These are phyloP conservation scores for Eutrigla gurnardus DNA, from an alignment of 2,797 vertebrate genomes.

Conservation along the genomic window DNA sequence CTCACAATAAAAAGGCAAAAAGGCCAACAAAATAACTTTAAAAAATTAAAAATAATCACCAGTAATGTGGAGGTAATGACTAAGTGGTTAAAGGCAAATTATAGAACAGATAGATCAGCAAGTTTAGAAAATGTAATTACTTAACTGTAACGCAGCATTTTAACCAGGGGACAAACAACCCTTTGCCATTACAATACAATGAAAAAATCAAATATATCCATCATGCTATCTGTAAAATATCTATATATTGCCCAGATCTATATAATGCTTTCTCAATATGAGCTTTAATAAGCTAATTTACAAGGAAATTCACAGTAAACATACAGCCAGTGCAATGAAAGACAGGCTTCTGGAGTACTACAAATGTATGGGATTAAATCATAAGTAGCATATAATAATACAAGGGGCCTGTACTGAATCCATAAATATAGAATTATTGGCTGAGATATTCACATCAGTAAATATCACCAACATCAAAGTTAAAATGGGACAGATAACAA, in stretches of 20 bases:
- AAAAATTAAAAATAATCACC: too few relatives aligned
- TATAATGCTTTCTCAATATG: constrained; percentile 34
- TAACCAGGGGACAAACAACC: neutral
- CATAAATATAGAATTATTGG: constrained; percentile 54
- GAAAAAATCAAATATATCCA: too few relatives aligned
- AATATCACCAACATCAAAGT: constrained; percentile 1
- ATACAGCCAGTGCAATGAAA: constrained; percentile 20
- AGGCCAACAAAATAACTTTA: too few relatives aligned
- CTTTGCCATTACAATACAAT: too few relatives aligned
- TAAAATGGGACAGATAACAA: neutral
- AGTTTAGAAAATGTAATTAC: neutral
- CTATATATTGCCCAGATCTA: neutral
- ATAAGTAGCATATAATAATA: constrained; percentile 60
- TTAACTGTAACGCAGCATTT: neutral
- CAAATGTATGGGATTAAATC: constrained; percentile 67
- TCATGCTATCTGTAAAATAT: neutral
- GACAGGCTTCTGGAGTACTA: constrained; percentile 38
- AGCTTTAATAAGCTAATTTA: constrained; percentile 55
- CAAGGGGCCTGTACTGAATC: constrained; percentile 26
- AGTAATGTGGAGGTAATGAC: too few relatives aligned
- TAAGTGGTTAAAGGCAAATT: too few relatives aligned
- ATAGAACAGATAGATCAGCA: too few relatives aligned
- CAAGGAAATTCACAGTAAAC: constrained; percentile 48
- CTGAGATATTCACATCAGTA: constrained; percentile 1
- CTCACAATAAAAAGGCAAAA: too few relatives aligned